Conservation (phyloP, 2,888 invertebrate species). For the Latrodectus elegans region DNA sequence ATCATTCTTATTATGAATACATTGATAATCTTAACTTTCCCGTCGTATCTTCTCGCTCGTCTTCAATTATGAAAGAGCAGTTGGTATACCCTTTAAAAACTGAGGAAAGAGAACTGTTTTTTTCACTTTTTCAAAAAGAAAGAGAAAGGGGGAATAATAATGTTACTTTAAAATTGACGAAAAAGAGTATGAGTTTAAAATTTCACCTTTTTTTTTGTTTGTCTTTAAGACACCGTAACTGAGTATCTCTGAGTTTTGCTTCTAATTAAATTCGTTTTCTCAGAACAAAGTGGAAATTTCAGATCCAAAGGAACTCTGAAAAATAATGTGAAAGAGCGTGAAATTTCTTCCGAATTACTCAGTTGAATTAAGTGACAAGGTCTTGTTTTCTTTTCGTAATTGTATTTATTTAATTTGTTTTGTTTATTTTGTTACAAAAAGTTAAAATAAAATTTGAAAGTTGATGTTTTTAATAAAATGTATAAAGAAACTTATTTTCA, state of each 20-base stretch:
- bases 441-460: no score
- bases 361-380: no score
- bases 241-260: neutral
- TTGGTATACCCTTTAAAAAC: neutral
- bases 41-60: neutral
- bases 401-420: no score
- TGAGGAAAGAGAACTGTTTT: neutral
- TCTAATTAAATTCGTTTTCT: constrained; percentile 17
- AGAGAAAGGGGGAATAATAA: neutral
- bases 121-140: neutral
- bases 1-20: neutral
- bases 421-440: no score
- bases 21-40: neutral
- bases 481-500: no score
- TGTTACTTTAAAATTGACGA: neutral
- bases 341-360: no score
- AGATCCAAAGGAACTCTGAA: neutral
- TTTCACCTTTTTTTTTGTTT: neutral
- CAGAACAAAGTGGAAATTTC: neutral
- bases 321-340: no score
- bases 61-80: constrained; percentile 2
- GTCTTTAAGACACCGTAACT: neutral
- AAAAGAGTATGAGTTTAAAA: neutral
- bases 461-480: no score
- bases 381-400: no score